Evolutionary conservation across 2,113 vertebrate genomes (phyloP), one percentile per base, ranked within the genome.

Genomic region (Burhinus bistriatus): DNA sequence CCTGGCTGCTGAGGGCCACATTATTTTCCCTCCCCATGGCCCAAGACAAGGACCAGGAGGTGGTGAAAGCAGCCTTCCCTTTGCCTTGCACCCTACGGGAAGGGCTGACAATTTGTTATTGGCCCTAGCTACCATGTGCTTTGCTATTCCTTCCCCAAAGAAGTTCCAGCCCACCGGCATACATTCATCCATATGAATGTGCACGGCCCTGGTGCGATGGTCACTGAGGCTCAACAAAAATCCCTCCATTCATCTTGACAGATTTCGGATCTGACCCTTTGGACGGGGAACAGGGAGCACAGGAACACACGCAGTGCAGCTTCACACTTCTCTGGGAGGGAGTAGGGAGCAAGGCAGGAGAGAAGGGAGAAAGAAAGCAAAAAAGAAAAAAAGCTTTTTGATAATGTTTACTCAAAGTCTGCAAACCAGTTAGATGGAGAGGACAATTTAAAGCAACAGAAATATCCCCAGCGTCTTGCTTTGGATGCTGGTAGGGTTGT

Each of bases 71-170:
- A 69, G 45, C 70, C 10, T 73, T 51, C 59, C 42, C 57, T 72
- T 71, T 3, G 1, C 32, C 32, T 47, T 12, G 45, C 54, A 29
- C 34, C 49, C 52, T 27, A 3, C 0, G 2, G n/a, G n/a, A 61
- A 49, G 21, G 30, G n/a, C 52, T 57, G 54, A 8, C 44, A 51
- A 14, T 26, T 44, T 51, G 13, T 29, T 40, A 4, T 9, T 55
- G 42, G n/a, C 27, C 27, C 23, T 23, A 7, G 9, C 44, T 70
- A 15, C 19, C 16, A 4, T 12, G 15, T 10, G 11, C 9, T 75
- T 36, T 42, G 17, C 40, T 65, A 2, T 55, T 77, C 49, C 19
- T 89, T 54, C 29, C 38, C 32, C 22, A 36, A 32, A 26, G n/a
- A 15, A 42, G 14, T 16, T 54, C 71, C 42, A 73, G n/a, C 44